Percentiles rank a stretch among this genome's conserved stretches.
Conservation (phyloP, 2,113 vertebrate genomes). For the Callipepla squamata region DNA sequence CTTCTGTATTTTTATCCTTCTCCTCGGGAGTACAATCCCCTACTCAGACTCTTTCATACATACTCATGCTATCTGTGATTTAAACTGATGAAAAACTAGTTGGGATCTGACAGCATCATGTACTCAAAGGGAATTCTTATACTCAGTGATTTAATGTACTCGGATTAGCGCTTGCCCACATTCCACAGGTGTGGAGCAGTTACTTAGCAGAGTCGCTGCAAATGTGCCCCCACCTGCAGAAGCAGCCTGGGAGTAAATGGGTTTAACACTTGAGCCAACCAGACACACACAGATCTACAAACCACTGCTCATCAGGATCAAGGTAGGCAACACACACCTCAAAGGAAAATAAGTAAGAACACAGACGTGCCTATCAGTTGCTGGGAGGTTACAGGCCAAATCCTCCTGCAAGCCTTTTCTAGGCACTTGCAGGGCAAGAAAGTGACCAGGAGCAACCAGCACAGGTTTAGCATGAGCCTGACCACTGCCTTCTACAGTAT, state of each 20-base stretch:
- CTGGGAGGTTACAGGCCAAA: not conserved
- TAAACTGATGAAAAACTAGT: not conserved
- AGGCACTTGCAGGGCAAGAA: not conserved
- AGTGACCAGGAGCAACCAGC: not conserved
- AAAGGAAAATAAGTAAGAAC: not conserved
- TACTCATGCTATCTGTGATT: not conserved
- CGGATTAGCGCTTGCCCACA: not conserved
- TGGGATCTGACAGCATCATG: not conserved
- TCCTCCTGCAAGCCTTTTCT: not conserved
- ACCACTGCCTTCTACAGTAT: not conserved
- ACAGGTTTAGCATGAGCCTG: not conserved
- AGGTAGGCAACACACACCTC: rapidly evolving
- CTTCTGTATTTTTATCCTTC: not conserved
- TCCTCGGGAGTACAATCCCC: not conserved
- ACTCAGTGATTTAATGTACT: not conserved
- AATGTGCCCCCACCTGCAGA: rapidly evolving
- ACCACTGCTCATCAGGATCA: not conserved
- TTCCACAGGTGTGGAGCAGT: not conserved
- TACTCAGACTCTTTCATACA: not conserved
- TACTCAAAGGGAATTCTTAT: not conserved
- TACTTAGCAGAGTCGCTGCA: not conserved
- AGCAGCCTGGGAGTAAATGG: not conserved
- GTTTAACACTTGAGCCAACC: not conserved
- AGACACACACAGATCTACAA: not conserved
- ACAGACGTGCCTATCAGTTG: not conserved